phyloP scores from a whole-genome alignment of 2,113 vertebrate genomes.

The Lepus europaeus region DNA sequence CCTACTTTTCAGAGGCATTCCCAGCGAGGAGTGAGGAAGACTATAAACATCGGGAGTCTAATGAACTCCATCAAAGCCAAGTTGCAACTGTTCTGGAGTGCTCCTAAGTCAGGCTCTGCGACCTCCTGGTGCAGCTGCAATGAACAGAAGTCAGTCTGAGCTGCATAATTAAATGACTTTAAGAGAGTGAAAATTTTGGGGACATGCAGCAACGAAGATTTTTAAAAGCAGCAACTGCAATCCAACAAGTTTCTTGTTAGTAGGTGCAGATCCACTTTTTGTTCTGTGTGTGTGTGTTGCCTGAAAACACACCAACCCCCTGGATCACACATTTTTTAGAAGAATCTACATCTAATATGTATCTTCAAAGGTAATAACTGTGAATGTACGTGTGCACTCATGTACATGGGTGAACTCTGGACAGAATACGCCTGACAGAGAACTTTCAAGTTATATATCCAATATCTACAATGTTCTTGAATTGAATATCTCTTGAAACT shows the following conservation, averaged over 20 bases:
- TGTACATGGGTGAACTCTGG: not conserved
- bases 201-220: not conserved
- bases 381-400: fast-evolving
- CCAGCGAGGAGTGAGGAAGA: not conserved
- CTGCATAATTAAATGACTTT: not conserved
- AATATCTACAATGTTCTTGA: not conserved
- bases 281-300: too few species aligned
- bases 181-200: not conserved
- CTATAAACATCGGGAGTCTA: not conserved
- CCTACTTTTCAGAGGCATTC: not conserved
- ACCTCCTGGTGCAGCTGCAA: not conserved
- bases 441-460: not conserved
- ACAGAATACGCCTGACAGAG: not conserved
- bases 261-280: not conserved
- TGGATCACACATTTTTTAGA: not conserved
- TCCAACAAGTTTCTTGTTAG: not conserved
- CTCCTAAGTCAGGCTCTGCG: not conserved
- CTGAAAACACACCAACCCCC: too few species aligned
- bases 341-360: not conserved
- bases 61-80: not conserved
- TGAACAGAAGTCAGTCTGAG: not conserved
- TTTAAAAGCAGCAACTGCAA: not conserved
- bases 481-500: not conserved
- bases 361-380: not conserved
- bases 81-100: not conserved